Evolutionary conservation across 2,113 vertebrate species (phyloP), one percentile per base, ranked within the genome.

Genomic region (Platichthys stellatus): DNA sequence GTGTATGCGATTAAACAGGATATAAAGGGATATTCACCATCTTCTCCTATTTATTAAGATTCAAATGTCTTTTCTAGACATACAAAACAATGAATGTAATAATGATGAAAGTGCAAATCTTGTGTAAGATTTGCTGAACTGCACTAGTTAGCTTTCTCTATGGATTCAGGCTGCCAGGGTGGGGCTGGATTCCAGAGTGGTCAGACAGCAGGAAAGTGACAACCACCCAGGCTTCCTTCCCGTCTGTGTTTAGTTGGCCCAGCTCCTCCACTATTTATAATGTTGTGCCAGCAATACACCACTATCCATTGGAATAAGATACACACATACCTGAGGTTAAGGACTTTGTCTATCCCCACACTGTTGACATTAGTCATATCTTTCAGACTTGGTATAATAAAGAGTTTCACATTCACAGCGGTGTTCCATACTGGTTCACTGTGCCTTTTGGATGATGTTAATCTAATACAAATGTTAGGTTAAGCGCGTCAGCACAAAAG

Each of bases 121-220:
- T 15, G 49, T 35, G 20, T 31, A 57, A 20, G 35, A 11, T 15
- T 3, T 35, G 15, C 31, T 21, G 18, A 38, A 21, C 43, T 18
- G 26, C 15, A 54, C 31, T n/a, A 68, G 28, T 20, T 43, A 26
- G 28, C 65, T 38, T 10, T 60, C 63, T 61, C 11, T 9, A 49
- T 57, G 72, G 71, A 38, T 54, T 35, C 18, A 35, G 31, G 12
- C 31, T 40, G 5, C 61, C 57, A 51, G 89, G 84, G 76, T 72
- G 88, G 86, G 78, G 81, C 54, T 65, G 38, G 58, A 90, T 90
- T 91, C 89, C 90, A 69, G 72, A 49, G 81, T 78, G 74, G 76
- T 61, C 75, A 77, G 85, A 86, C 85, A 60, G 69, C 81, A 84
- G 90, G 86, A 89, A 92, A 73, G 56, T 28, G 62, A 10, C 5